Percentiles rank a stretch among this genome's conserved stretches.
Conservation (phyloP, 2,888 invertebrate genomes). For the Rhopalosiphum nymphaeae region DNA sequence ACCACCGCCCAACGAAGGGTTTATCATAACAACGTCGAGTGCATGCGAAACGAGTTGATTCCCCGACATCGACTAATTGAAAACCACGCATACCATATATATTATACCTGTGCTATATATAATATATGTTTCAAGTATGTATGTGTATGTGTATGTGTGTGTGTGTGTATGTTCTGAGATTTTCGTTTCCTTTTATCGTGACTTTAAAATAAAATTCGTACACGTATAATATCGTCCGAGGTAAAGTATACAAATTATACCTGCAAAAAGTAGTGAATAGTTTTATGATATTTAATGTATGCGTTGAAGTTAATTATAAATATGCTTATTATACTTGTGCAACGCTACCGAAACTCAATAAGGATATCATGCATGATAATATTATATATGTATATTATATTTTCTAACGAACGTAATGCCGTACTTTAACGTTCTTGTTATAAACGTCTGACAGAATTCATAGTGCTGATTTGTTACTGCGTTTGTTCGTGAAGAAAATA, state of each 20-base stretch:
- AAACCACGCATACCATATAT: constrained; percentile 13
- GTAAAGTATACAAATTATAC: neutral
- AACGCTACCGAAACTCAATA: neutral
- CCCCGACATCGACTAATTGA: constrained; percentile 54
- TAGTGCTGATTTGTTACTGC: neutral
- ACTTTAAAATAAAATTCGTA: neutral
- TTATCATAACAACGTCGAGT: constrained; percentile 57
- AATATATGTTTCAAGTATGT: neutral
- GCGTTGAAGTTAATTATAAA: neutral
- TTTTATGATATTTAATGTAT: neutral
- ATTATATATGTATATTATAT: neutral
- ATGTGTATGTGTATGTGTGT: neutral
- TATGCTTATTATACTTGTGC: neutral
- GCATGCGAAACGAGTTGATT: constrained; percentile 59
- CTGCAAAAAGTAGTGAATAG: neutral
- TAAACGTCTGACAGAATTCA: neutral
- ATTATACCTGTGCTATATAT: neutral
- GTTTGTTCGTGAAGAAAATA: neutral
- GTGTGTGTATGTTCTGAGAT: neutral
- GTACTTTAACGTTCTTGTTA: too few relatives aligned
- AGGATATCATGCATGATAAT: neutral
- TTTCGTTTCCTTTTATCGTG: neutral
- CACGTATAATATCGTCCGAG: neutral
- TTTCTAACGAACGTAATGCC: neutral
- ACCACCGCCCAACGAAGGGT: constrained; percentile 19